Evolutionary conservation across 1,140 invertebrate genomes (phyloP).

Genomic region (Bursaphelenchus mucronatus): DNA sequence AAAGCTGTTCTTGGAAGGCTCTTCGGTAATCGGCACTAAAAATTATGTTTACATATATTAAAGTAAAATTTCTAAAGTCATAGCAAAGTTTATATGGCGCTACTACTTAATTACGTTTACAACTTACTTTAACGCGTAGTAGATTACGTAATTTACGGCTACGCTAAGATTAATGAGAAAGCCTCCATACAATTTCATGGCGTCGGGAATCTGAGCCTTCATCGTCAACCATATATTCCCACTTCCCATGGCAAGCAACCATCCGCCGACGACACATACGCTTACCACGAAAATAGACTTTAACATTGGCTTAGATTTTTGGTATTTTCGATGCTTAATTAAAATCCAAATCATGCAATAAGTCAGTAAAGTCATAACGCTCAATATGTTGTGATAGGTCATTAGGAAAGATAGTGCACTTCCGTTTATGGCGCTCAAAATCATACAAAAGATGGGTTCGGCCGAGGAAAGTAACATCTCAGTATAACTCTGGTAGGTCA

Average conservation of each 20-base stretch:
- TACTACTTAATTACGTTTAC: not conserved
- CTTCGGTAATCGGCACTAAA: not conserved
- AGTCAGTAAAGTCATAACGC: too few species aligned
- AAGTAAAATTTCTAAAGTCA: too few species aligned
- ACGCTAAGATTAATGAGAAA: not conserved
- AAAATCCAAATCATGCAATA: too few species aligned
- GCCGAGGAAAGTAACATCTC: too few species aligned
- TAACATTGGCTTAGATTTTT: not conserved
- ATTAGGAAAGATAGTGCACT: too few species aligned
- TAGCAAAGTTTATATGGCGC: too few species aligned
- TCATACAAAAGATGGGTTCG: too few species aligned
- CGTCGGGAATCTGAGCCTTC: not conserved
- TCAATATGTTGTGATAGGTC: too few species aligned
- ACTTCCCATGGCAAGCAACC: not conserved
- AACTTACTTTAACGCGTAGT: slow-evolving; percentile 1
- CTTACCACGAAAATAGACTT: not conserved
- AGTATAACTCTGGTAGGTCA: too few species aligned
- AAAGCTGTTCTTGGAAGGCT: not conserved
- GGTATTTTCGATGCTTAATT: not conserved
- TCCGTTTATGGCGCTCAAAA: too few species aligned
- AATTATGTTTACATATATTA: too few species aligned
- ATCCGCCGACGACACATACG: not conserved
- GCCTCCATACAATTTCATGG: not conserved
- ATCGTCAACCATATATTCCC: not conserved
- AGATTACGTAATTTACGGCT: not conserved